Conservation (phyloP, 2,888 invertebrate species). For the Chironomus tentans region DNA sequence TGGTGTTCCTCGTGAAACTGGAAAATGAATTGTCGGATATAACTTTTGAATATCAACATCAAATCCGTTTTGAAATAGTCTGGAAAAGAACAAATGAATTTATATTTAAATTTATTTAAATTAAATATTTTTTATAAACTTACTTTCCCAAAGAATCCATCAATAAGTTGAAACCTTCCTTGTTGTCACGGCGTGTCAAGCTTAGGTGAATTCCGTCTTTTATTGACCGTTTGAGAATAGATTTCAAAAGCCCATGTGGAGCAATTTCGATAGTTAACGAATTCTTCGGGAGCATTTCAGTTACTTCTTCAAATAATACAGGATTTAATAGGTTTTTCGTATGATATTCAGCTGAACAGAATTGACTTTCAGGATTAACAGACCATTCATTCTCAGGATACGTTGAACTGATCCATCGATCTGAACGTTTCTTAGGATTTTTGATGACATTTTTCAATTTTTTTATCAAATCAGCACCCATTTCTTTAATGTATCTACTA, state of each 20-base stretch:
- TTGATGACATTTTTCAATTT: slow-evolving; percentile 56
- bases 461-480: slow-evolving; percentile 55
- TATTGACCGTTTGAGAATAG: slow-evolving; percentile 53
- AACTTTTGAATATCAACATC: slow-evolving; percentile 42
- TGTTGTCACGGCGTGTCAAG: slow-evolving; percentile 50
- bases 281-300: slow-evolving; percentile 51
- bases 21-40: slow-evolving; percentile 60
- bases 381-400: slow-evolving; percentile 64
- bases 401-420: slow-evolving; percentile 80
- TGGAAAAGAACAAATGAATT: no score
- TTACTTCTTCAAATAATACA: slow-evolving; percentile 53
- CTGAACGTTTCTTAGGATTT: slow-evolving; percentile 55
- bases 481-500: slow-evolving; percentile 65
- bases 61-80: slow-evolving; percentile 14
- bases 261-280: slow-evolving; percentile 60
- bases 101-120: no score
- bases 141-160: slow-evolving; percentile 44
- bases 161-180: slow-evolving; percentile 42
- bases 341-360: slow-evolving; percentile 76
- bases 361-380: slow-evolving; percentile 50
- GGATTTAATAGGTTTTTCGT: slow-evolving; percentile 67
- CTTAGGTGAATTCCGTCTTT: slow-evolving; percentile 49
- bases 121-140: no score
- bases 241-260: slow-evolving; percentile 59
- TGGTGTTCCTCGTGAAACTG: slow-evolving; percentile 71